phyloP scores from a whole-genome alignment of 2,888 invertebrate genomes.

The Microplitis deprimator region DNA sequence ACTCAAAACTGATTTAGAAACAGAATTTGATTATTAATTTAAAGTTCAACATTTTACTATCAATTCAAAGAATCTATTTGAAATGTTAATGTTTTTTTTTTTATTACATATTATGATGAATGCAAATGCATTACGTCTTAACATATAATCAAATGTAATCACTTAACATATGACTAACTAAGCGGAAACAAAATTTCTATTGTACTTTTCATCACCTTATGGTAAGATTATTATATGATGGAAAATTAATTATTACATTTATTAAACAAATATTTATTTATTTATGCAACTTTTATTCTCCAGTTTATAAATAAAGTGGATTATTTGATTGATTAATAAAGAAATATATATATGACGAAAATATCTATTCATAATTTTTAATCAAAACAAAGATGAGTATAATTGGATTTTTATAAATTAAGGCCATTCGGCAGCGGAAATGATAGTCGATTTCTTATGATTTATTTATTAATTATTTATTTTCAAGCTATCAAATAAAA shows the following conservation, averaged over 20 bases:
- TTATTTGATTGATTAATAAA: too few relatives aligned
- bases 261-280: too few relatives aligned
- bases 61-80: background rate
- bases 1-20: background rate
- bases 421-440: too few relatives aligned
- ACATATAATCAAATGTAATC: background rate
- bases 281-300: too few relatives aligned
- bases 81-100: background rate
- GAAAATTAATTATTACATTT: background rate
- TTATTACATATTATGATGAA: background rate
- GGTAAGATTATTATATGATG: background rate
- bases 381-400: too few relatives aligned
- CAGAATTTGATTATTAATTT: background rate
- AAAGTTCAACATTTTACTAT: background rate
- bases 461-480: too few relatives aligned
- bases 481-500: too few relatives aligned
- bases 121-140: background rate
- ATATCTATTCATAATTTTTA: too few relatives aligned
- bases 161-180: background rate
- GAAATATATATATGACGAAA: too few relatives aligned
- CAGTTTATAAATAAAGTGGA: too few relatives aligned
- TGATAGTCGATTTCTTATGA: too few relatives aligned
- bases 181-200: background rate
- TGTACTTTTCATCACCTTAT: background rate
- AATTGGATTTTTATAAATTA: too few relatives aligned